phyloP scores from a whole-genome alignment of 2,797 vertebrate genomes.

The Varecia variegata region DNA sequence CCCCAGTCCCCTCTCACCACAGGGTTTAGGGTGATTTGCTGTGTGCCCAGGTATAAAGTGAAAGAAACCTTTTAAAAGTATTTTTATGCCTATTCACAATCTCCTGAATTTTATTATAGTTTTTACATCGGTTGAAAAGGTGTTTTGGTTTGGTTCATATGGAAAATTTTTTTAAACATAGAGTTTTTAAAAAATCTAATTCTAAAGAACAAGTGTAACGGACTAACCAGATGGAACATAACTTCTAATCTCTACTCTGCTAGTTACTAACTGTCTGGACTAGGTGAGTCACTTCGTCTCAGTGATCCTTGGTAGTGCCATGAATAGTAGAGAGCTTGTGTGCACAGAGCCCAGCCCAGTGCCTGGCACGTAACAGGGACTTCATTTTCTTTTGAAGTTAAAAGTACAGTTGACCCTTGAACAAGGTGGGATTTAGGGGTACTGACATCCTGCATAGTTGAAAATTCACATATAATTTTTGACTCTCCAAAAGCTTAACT shows the following conservation, averaged over 20 bases:
- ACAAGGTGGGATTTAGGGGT: neutral
- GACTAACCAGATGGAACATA: neutral
- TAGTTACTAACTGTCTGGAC: neutral
- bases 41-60: neutral
- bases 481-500: neutral
- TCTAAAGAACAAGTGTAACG: neutral
- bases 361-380: no score
- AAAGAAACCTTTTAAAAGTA: neutral
- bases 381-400: conserved; percentile 16
- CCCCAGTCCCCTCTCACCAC: neutral
- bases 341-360: neutral
- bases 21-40: neutral
- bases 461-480: neutral
- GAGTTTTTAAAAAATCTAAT: neutral
- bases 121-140: neutral
- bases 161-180: neutral
- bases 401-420: neutral
- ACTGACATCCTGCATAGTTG: neutral
- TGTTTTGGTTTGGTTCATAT: neutral
- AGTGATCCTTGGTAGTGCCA: neutral
- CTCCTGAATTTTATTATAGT: neutral
- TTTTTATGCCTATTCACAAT: neutral
- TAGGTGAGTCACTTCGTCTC: neutral
- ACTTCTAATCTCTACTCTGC: neutral
- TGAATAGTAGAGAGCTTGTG: neutral